Conservation (phyloP, 1,140 invertebrate genomes). For the Hylaeus anthracinus region DNA sequence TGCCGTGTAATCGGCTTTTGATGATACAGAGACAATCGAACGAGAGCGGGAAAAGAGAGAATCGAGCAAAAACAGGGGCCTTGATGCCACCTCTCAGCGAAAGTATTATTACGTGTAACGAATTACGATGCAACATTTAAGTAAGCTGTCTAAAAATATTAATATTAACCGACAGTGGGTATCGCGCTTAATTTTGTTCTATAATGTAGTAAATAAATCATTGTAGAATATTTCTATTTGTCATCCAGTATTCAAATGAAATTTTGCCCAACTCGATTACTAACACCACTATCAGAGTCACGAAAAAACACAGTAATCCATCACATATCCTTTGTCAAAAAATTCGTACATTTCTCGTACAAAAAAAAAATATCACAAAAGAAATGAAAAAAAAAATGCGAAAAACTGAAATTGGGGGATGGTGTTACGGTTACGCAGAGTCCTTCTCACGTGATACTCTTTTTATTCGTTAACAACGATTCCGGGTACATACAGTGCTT, state of each 20-base stretch:
- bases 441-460: slow-evolving; percentile 61
- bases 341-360: too few relatives aligned
- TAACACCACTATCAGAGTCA: too few relatives aligned
- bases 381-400: background rate
- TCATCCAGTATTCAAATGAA: too few relatives aligned
- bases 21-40: slow-evolving; percentile 69
- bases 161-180: too few relatives aligned
- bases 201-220: too few relatives aligned
- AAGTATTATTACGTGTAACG: background rate
- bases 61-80: slow-evolving; percentile 51
- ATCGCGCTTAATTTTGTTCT: too few relatives aligned
- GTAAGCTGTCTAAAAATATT: too few relatives aligned
- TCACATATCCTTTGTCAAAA: too few relatives aligned
- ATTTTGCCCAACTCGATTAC: too few relatives aligned
- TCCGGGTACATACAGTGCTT: slow-evolving; percentile 74
- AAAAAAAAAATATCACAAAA: background rate
- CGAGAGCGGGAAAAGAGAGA: slow-evolving; percentile 62
- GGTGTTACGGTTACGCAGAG: background rate
- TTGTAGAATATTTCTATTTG: too few relatives aligned
- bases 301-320: too few relatives aligned
- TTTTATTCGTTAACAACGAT: slow-evolving; percentile 79
- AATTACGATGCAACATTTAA: background rate
- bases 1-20: slow-evolving; percentile 77
- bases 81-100: background rate
- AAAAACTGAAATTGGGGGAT: background rate